Percentiles rank a stretch among this genome's conserved stretches.
These are phyloP conservation scores for Drosophila subpulchrella DNA, from an alignment of 1,140 invertebrate genomes.

Conservation along the genomic window DNA sequence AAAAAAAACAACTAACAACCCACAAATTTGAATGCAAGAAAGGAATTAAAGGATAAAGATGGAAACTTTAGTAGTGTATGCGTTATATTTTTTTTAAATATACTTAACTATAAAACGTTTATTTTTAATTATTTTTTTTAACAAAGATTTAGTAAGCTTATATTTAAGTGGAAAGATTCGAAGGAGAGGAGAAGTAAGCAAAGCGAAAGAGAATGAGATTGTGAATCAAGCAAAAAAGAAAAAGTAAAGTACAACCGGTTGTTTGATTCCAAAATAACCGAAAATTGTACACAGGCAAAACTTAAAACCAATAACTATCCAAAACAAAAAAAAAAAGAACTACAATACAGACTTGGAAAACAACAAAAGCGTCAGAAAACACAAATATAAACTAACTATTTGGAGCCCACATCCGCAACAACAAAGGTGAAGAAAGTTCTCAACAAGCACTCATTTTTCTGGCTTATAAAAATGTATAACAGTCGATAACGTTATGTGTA, in stretches of 20 bases:
- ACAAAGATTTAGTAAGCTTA: slow-evolving; percentile 61
- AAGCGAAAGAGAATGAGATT: slow-evolving; percentile 22
- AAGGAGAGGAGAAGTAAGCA: slow-evolving; percentile 11
- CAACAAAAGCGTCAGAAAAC: slow-evolving; percentile 15
- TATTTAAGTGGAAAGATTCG: slow-evolving; percentile 46
- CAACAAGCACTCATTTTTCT: background rate
- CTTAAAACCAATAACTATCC: slow-evolving; percentile 5
- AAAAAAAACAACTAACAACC: background rate
- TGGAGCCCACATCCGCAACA: slow-evolving; percentile 10
- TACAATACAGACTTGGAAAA: slow-evolving; percentile 6
- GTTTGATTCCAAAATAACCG: slow-evolving; percentile 19
- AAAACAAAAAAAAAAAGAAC: slow-evolving; percentile 1
- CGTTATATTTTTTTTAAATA: slow-evolving; percentile 56
- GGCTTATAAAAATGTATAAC: background rate
- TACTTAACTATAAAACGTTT: slow-evolving; percentile 44
- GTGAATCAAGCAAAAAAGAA: slow-evolving; percentile 24
- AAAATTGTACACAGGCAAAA: slow-evolving; percentile 17
- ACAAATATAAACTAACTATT: slow-evolving; percentile 2
- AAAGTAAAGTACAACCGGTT: slow-evolving; percentile 5
- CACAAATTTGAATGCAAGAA: slow-evolving; percentile 17
- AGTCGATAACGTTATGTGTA: slow-evolving; percentile 19
- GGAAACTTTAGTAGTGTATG: slow-evolving; percentile 46
- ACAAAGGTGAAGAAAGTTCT: slow-evolving; percentile 1
- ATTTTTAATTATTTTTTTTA: slow-evolving; percentile 55
- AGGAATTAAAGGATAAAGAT: slow-evolving; percentile 22